A percentile compares a stretch with the other conserved stretches of the same genome.
phyloP scores from a whole-genome alignment of 2,113 vertebrate species.

The Cololabis saira region DNA sequence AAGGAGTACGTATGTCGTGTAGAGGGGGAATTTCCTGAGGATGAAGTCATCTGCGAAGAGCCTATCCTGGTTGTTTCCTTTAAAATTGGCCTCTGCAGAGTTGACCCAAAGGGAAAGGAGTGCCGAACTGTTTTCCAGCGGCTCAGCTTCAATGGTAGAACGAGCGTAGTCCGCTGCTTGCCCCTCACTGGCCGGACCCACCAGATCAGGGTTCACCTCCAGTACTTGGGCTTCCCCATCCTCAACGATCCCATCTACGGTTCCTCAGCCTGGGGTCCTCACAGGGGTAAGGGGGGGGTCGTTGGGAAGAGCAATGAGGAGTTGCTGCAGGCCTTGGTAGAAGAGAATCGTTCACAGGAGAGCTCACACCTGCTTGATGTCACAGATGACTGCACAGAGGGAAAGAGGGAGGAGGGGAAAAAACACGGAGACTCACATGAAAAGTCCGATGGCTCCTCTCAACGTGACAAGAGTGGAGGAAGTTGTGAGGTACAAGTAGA shows the following conservation, averaged over 20 bases:
- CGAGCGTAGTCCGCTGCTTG: constrained; percentile 89
- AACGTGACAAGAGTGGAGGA: background rate
- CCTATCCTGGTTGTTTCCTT: constrained; percentile 95
- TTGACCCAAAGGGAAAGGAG: constrained; percentile 90
- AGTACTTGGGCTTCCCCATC: constrained; percentile 94
- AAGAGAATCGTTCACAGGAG: constrained; percentile 89
- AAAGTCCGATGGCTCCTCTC: background rate
- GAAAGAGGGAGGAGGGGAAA: constrained; percentile 18
- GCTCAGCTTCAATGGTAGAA: constrained; percentile 89
- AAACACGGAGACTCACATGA: background rate
- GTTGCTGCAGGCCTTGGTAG: constrained; percentile 86
- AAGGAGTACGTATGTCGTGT: constrained; percentile 97
- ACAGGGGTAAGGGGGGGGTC: constrained; percentile 85
- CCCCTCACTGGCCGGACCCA: constrained; percentile 94
- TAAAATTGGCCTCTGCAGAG: constrained; percentile 93
- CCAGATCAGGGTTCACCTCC: constrained; percentile 97
- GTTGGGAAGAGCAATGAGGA: constrained; percentile 88
- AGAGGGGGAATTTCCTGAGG: constrained; percentile 89
- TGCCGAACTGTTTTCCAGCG: constrained; percentile 91
- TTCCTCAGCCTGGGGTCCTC: constrained; percentile 90
- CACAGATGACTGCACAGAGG: constrained; percentile 17
- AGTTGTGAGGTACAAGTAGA: constrained; percentile 2
- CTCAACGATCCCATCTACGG: constrained; percentile 97
- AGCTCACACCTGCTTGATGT: constrained; percentile 86
- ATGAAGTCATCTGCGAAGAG: constrained; percentile 88